A percentile compares a stretch with the other conserved stretches of the same genome.
These are phyloP conservation scores for Sprattus sprattus DNA, from an alignment of 2,113 vertebrate genomes.

Conservation along the genomic window DNA sequence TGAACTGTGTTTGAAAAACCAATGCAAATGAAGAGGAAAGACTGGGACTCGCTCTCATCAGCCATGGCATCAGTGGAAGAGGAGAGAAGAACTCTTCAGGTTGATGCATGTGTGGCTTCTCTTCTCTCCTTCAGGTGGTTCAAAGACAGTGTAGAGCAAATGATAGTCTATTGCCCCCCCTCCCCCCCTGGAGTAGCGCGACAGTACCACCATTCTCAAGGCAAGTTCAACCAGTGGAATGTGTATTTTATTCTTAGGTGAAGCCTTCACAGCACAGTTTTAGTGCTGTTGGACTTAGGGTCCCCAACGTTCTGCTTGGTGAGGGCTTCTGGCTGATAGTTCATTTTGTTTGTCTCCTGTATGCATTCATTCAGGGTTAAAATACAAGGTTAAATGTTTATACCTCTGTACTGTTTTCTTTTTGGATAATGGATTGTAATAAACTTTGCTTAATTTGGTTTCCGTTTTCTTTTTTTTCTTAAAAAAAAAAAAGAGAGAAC, in stretches of 20 bases:
- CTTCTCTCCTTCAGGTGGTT: conserved; percentile 96
- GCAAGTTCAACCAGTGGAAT: conserved; percentile 92
- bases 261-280: conserved; percentile 91
- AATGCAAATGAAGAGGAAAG: conserved; percentile 63
- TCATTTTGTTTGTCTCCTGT: conserved; percentile 35
- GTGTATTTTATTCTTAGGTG: conserved; percentile 78
- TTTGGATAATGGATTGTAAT: conserved; percentile 36
- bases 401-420: conserved; percentile 15
- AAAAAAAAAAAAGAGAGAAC: too few relatives aligned
- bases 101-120: conserved; percentile 95
- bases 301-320: conserved; percentile 97
- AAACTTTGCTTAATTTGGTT: conserved; percentile 39
- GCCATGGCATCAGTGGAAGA: conserved; percentile 63
- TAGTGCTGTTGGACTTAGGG: conserved; percentile 96
- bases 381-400: conserved; percentile 25
- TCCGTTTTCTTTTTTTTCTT: not conserved
- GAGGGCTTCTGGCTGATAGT: conserved; percentile 79
- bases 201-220: conserved; percentile 91
- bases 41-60: conserved; percentile 85
- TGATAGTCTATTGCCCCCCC: conserved; percentile 89
- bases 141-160: conserved; percentile 98
- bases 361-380: conserved; percentile 40
- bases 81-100: conserved; percentile 74
- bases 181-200: conserved; percentile 88
- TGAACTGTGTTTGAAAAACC: conserved; percentile 69